Percentiles rank a stretch among this genome's conserved stretches.
These are phyloP conservation scores for Miichthys miiuy DNA, from an alignment of 2,797 vertebrate genomes.

Conservation along the genomic window DNA sequence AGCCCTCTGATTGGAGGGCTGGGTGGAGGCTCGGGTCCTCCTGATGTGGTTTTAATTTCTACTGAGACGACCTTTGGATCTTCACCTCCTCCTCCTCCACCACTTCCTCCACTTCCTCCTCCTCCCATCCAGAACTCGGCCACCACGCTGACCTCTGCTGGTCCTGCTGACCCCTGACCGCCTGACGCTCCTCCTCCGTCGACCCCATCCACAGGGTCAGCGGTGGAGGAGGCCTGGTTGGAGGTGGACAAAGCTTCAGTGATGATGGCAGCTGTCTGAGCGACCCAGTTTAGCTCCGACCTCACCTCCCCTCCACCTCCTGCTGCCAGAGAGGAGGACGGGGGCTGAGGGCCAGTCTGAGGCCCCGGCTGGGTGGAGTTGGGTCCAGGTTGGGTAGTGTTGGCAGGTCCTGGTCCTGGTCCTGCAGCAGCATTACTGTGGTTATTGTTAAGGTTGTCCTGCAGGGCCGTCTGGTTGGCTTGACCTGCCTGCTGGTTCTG, in stretches of 20 bases:
- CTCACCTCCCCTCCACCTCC: conserved; percentile 53
- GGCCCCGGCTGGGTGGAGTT: background rate
- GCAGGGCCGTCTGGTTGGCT: conserved; percentile 90
- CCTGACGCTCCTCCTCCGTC: conserved; percentile 5
- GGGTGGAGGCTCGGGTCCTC: conserved; percentile 14
- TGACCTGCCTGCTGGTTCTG: conserved; percentile 94
- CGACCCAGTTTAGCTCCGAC: conserved; percentile 90
- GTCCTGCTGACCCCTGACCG: conserved; percentile 36
- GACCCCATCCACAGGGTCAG: conserved; percentile 33
- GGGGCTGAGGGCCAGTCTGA: conserved; percentile 19
- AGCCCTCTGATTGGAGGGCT: conserved; percentile 47
- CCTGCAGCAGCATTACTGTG: conserved; percentile 74
- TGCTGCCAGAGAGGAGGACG: conserved; percentile 21
- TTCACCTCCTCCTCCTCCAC: conserved; percentile 19
- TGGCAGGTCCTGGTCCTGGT: background rate
- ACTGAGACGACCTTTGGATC: conserved; percentile 58
- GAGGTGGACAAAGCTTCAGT: conserved; percentile 88
- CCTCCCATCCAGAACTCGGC: conserved; percentile 75
- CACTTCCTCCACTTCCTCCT: conserved; percentile 21
- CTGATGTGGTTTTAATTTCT: conserved; percentile 68
- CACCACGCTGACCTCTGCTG: conserved; percentile 48
- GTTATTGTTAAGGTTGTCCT: conserved; percentile 97
- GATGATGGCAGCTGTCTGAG: conserved; percentile 91
- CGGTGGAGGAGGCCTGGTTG: conserved; percentile 33
- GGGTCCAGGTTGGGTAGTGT: conserved; percentile 1